Base-by-base conservation (phyloP, 2,888 invertebrate species). In the Acanthopleura granulata region DNA sequence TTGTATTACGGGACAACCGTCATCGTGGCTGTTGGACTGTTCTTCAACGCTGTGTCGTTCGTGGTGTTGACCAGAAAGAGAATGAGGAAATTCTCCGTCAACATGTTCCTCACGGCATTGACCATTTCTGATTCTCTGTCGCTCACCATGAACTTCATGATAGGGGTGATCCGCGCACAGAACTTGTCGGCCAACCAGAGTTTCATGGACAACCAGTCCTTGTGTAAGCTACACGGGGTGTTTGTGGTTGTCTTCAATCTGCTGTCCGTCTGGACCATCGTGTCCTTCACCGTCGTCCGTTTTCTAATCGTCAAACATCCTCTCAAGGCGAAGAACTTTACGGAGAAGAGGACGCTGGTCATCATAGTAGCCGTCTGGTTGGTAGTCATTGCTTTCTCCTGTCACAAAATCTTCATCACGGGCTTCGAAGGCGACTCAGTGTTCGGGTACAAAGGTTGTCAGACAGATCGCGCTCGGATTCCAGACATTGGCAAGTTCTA, bases 391-490 rank as follows among this genome's bases (percentile, higher is more conserved):
- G 62, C 81, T 0, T 76, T 85, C 25, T 84, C 84, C 0, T 76
- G 81, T 57, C 84, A 84, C 66, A 85, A 85, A 72, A 79, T 84
- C 25, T 83, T 83, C 16, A 82, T 85, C 14, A 83, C 85, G 0
- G 85, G 85, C 12, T 85, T 85, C 71, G 85, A 85, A 62, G 84
- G 84, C 0, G 85, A 85, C 75, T 83, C 83, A 0, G 85, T 84
- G 12, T 85, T 83, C 69, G 84, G 85, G 0, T 85, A 85, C 79
- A 83, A 82, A 57, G 85, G 83, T 4, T 85, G 85, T 69, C 81
- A 82, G 61, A 85, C 85, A 0, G 74, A 82, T 18, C 74, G 84
- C 40, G 74, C 77, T 22, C 82, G 82, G 18, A 79, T 82, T 72
- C 79, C 78, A 29, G 82, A 84, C 66, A 82, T 83, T 4, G 83